These are phyloP conservation scores for Chelmon rostratus DNA, from an alignment of 2,797 vertebrate genomes.

Conservation along the genomic window DNA sequence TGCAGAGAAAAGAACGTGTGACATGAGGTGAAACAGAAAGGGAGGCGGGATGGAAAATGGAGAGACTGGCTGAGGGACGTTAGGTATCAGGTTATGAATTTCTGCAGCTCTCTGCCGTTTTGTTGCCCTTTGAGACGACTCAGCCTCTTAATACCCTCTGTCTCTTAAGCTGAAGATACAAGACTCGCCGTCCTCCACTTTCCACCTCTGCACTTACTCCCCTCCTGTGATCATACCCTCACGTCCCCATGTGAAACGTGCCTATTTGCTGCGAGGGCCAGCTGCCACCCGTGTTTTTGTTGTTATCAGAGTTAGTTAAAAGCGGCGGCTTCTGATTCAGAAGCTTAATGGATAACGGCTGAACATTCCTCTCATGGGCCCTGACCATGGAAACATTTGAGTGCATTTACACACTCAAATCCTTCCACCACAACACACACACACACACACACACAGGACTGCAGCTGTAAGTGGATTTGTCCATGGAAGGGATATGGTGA, in stretches of 20 bases:
- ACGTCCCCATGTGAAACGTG: constrained; percentile 63
- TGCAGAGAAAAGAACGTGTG: constrained; percentile 4
- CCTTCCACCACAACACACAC: constrained; percentile 21
- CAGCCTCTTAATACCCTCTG: constrained; percentile 3
- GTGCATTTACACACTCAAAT: constrained; percentile 44
- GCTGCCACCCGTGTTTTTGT: constrained; percentile 8
- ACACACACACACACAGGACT: constrained; percentile 4
- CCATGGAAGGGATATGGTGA: constrained; percentile 15
- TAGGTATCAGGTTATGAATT: constrained; percentile 32
- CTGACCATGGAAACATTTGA: constrained; percentile 39
- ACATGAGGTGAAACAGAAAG: constrained; percentile 22
- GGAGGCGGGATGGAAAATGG: neutral
- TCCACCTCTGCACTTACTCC: constrained; percentile 20
- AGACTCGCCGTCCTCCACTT: neutral
- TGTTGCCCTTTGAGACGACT: constrained; percentile 13
- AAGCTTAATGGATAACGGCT: constrained; percentile 33
- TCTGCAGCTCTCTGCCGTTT: constrained; percentile 27
- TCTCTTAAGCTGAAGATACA: neutral
- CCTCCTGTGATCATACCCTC: constrained; percentile 37
- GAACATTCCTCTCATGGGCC: constrained; percentile 51
- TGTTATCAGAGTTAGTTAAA: constrained; percentile 15
- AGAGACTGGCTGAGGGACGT: neutral
- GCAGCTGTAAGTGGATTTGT: constrained; percentile 63
- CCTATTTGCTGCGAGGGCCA: constrained; percentile 52
- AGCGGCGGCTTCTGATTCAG: constrained; percentile 15